Evolutionary conservation across 2,888 invertebrate genomes (phyloP), one percentile per base, ranked within the genome.

Genomic region (Cheilosia soror): DNA sequence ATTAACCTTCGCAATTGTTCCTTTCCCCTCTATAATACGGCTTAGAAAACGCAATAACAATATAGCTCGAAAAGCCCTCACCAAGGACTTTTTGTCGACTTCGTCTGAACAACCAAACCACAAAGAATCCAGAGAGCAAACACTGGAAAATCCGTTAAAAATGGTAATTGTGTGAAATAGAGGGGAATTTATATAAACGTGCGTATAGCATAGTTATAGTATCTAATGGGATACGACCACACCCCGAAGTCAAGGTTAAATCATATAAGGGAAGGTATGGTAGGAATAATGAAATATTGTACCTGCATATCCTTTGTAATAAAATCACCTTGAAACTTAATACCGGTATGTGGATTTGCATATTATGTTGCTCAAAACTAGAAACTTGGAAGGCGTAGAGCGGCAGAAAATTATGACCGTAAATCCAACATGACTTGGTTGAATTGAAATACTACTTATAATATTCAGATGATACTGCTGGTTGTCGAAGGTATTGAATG

Each of bases 261-360:
- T 20, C 69, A 29, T 27, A 49, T 47, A 62, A 62, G 77, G 69
- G 27, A 69, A 42, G 20, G 42, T 77, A 44, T 33, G 42, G 47
- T 37, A 53, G 44, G 51, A 40, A 49, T 15, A 20, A 53, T 53
- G 53, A 53, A 51, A 53, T 60, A 33, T 37, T 47, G 29, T 62
- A 42, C 44, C 25, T 13, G 53, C n/a, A 25, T 60, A 42, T 62
- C 53, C 33, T 63, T 27, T 57, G 66, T 58, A 76, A 76, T 76
- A 66, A 66, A 76, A 66, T 77, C 77, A 51, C 77, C 77, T 69
- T 69, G 77, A 77, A 77, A 77, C 47, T 55, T 66, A 60, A 66
- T 66, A 47, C 53, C 44, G 62, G 69, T 51, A 62, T 77, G 68
- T 62, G 55, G 37, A 77, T 77, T 77, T 77, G 69, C 77, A 77